Conservation (phyloP, 2,113 vertebrate species). For the Stigmatopora nigra region DNA sequence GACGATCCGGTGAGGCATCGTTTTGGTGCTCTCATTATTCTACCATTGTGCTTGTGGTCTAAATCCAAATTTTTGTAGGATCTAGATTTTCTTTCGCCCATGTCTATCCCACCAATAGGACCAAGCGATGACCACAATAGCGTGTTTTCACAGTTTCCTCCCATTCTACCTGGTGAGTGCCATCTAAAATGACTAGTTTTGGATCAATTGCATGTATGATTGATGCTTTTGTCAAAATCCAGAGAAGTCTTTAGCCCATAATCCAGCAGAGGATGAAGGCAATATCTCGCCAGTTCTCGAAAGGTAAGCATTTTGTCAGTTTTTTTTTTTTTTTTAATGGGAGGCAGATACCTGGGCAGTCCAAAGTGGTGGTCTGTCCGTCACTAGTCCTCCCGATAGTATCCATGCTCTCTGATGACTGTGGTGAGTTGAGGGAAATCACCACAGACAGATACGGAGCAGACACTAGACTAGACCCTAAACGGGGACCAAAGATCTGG, state of each 20-base stretch:
- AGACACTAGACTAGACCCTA: too few relatives aligned
- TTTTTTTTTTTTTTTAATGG: conserved; percentile 50
- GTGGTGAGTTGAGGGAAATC: conserved; percentile 92
- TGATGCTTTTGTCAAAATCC: background rate
- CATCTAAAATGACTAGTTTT: fast-evolving
- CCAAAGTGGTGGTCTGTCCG: conserved; percentile 72
- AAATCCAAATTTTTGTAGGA: conserved; percentile 52
- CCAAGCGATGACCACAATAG: conserved; percentile 53
- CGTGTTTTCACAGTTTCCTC: conserved; percentile 56
- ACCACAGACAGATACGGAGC: conserved; percentile 99
- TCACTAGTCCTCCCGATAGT: conserved; percentile 84
- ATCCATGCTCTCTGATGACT: conserved; percentile 93
- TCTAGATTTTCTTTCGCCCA: conserved; percentile 66
- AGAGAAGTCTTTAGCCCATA: conserved; percentile 22
- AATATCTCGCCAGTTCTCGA: background rate
- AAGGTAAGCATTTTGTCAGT: conserved; percentile 23
- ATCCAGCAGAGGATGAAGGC: background rate
- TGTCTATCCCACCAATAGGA: conserved; percentile 63
- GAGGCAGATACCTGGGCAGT: conserved; percentile 86
- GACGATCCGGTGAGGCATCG: conserved; percentile 72
- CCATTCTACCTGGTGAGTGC: conserved; percentile 69
- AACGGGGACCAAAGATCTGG: too few relatives aligned
- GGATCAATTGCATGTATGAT: background rate
- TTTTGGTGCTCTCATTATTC: background rate
- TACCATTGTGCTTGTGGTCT: too few relatives aligned